A percentile compares a stretch with the other conserved stretches of the same genome.
These are phyloP conservation scores for Deroplatys truncata DNA, from an alignment of 2,888 invertebrate species.

Conservation along the genomic window DNA sequence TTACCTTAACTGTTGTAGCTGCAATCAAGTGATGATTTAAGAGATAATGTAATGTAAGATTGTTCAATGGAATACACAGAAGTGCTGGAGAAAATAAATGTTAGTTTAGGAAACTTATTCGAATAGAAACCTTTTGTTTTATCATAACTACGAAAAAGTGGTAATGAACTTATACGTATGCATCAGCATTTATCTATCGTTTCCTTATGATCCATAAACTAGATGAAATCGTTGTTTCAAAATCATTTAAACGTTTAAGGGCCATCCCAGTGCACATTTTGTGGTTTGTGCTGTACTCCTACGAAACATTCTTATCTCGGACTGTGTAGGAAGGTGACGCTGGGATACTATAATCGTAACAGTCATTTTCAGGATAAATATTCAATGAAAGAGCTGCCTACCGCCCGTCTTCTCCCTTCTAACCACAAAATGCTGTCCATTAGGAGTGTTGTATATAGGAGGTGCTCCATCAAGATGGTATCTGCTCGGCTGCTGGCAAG, in stretches of 20 bases:
- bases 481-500: constrained; percentile 9
- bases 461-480: constrained; percentile 28
- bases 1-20: too few relatives aligned
- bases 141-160: too few relatives aligned
- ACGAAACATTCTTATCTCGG: background rate
- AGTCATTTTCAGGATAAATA: constrained; percentile 22
- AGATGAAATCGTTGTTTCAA: background rate
- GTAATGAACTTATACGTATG: too few relatives aligned
- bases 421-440: constrained; percentile 26
- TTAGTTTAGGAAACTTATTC: too few relatives aligned
- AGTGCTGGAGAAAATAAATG: too few relatives aligned
- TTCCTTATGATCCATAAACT: too few relatives aligned
- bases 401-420: constrained; percentile 4
- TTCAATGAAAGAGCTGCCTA: constrained; percentile 23
- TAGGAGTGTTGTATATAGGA: constrained; percentile 18
- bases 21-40: too few relatives aligned
- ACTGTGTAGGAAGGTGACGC: background rate
- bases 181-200: too few relatives aligned
- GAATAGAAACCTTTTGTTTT: too few relatives aligned
- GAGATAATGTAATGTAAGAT: too few relatives aligned
- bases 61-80: too few relatives aligned
- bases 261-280: background rate
- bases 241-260: background rate
- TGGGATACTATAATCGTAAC: constrained; percentile 14
- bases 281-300: background rate